phyloP scores from a whole-genome alignment of 2,113 vertebrate species.

The Dicerorhinus sumatrensis region DNA sequence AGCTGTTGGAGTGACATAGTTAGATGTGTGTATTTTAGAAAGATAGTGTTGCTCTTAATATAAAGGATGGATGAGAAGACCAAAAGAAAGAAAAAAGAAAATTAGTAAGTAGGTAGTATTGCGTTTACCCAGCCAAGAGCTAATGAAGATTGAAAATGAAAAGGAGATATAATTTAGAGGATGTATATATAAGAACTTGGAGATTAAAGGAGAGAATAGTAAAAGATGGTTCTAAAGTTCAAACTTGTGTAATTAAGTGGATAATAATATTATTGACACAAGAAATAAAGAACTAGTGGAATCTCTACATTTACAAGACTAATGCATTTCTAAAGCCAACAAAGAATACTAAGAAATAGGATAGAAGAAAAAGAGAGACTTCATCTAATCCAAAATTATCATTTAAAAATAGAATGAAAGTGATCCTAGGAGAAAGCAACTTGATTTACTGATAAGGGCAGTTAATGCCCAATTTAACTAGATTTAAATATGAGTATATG shows the following conservation, averaged over 20 bases:
- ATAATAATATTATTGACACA: neutral
- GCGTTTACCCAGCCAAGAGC: neutral
- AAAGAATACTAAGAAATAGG: neutral
- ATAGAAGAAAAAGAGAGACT: neutral
- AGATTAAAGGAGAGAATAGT: neutral
- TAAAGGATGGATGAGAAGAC: neutral
- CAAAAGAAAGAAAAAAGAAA: neutral
- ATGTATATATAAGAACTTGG: neutral
- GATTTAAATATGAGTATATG: neutral
- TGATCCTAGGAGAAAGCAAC: neutral
- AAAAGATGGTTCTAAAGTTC: neutral
- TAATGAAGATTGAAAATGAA: constrained; percentile 1
- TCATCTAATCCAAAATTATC: neutral
- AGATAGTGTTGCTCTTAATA: neutral
- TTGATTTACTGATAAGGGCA: neutral
- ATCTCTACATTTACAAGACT: neutral
- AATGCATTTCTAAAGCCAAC: neutral
- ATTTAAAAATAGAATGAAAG: neutral
- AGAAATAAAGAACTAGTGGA: neutral
- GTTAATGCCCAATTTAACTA: neutral
- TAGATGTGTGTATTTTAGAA: neutral
- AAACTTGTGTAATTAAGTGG: neutral
- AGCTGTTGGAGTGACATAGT: neutral
- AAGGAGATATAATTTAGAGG: neutral
- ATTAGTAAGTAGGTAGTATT: neutral